Base-by-base conservation (phyloP, 2,113 vertebrate species). In the Psittacara wagleri region DNA sequence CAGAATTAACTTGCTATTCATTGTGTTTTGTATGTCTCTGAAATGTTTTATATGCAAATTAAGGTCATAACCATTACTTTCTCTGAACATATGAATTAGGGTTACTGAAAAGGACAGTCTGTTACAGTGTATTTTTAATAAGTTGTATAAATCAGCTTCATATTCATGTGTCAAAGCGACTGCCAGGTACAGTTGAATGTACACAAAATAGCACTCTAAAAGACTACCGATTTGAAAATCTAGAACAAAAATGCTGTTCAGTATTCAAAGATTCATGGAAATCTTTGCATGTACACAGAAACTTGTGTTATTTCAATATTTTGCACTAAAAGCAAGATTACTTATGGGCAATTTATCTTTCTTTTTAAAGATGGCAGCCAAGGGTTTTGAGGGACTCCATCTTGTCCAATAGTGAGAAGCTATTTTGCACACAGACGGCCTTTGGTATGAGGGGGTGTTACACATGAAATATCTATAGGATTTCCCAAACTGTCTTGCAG, bases 1-100 rank as follows among this genome's bases (percentile, higher is more conserved):
- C 44, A 63, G 77, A 92, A 94, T 85, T 83, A 89, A 63, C 37
- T 95, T 94, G 66, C 52, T 86, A 25, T 75, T 75, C 49, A 88
- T 49, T 33, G 48, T 46, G 28, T 43, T 96, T 75, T 82, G 10
- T 90, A 22, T 67, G 49, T 55, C 44, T 91, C 75, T 90, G 68
- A 80, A 93, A 88, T 84, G 82, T 67, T 90, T 90, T 92, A 3
- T 78, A 27, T 92, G 51, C 31, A 91, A 77, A 91, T 77, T 84
- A 72, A 93, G 46, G 54, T 81, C 19, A 70, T 73, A 88, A 61
- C 17, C 70, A 28, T 64, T 93, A 70, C 51, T 93, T 93, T 80
- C 57, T 82, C 54, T 84, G 66, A 82, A 90, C 35, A 18, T 31
- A 27, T 11, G 57, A 83, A 35, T 83, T 92, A 70, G n/a, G 39